Percentiles rank a stretch among this genome's conserved stretches.
These are phyloP conservation scores for Papilio aristodemus DNA, from an alignment of 1,140 invertebrate species.

Conservation along the genomic window DNA sequence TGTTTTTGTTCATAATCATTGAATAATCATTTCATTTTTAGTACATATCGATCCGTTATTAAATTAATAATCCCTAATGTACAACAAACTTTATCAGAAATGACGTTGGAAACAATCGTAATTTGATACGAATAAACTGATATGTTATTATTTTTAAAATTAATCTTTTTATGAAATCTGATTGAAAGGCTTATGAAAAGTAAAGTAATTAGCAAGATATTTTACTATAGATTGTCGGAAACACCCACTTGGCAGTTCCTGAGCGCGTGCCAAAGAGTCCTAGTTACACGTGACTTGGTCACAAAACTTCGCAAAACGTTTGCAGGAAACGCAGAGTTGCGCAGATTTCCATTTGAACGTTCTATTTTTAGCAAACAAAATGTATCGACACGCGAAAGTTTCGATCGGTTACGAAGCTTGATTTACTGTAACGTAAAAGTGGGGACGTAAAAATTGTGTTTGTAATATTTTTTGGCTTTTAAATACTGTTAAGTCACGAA, in stretches of 20 bases:
- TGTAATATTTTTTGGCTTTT: background rate
- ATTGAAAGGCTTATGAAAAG: no score
- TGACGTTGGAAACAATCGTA: background rate
- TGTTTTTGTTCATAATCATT: constrained; percentile 2
- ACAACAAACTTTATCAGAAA: background rate
- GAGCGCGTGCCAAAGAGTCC: constrained; percentile 5
- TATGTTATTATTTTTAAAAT: constrained; percentile 1
- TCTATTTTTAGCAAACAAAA: background rate
- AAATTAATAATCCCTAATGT: constrained; percentile 7
- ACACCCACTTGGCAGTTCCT: constrained; percentile 12
- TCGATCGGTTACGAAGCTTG: background rate
- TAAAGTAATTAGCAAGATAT: background rate
- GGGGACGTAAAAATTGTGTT: background rate
- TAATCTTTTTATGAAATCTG: background rate
- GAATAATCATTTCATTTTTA: background rate
- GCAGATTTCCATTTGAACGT: background rate
- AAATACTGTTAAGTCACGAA: background rate
- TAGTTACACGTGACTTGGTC: background rate
- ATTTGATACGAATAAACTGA: background rate
- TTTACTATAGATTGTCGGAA: constrained; percentile 12
- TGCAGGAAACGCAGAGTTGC: constrained; percentile 13
- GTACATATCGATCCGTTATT: background rate
- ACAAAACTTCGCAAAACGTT: constrained; percentile 16
- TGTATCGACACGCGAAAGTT: constrained; percentile 3
- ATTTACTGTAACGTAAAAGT: background rate